These are phyloP conservation scores for Gymnothorax reevesii DNA, from an alignment of 2,797 vertebrate genomes.

Conservation along the genomic window DNA sequence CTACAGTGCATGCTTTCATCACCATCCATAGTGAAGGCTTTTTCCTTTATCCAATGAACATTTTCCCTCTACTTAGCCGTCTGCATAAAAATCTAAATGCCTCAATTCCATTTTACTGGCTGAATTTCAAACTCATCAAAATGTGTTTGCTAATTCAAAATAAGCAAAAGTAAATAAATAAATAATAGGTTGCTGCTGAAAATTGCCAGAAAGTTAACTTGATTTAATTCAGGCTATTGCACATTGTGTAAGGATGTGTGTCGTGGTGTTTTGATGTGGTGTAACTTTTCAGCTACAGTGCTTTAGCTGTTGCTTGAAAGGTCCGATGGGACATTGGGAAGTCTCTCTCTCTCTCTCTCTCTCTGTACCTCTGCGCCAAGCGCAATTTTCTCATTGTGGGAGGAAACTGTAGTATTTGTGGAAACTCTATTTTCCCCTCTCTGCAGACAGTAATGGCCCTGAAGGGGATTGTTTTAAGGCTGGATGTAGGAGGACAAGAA, in stretches of 20 bases:
- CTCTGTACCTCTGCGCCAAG: background rate
- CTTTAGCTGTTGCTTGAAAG: background rate
- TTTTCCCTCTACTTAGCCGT: too few species aligned
- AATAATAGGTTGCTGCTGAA: too few species aligned
- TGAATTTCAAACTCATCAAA: too few species aligned
- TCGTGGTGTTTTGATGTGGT: background rate
- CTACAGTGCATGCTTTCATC: too few species aligned
- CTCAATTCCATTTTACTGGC: too few species aligned
- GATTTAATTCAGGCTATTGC: background rate
- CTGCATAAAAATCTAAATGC: too few species aligned
- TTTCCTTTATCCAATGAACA: too few species aligned
- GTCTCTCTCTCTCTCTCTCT: background rate
- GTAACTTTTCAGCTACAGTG: background rate
- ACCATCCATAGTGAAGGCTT: too few species aligned
- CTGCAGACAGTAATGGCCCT: slow-evolving; percentile 19
- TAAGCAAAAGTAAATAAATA: too few species aligned
- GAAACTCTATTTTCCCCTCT: background rate
- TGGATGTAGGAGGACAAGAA: background rate
- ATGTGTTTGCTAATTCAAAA: too few species aligned
- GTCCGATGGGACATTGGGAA: background rate
- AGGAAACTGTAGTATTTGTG: slow-evolving; percentile 16
- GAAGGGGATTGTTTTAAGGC: slow-evolving; percentile 10
- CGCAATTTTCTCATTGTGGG: background rate
- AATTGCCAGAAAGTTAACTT: background rate
- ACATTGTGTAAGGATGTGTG: background rate